Evolutionary conservation across 2,797 vertebrate species (phyloP).

Genomic region (Avahi laniger): DNA sequence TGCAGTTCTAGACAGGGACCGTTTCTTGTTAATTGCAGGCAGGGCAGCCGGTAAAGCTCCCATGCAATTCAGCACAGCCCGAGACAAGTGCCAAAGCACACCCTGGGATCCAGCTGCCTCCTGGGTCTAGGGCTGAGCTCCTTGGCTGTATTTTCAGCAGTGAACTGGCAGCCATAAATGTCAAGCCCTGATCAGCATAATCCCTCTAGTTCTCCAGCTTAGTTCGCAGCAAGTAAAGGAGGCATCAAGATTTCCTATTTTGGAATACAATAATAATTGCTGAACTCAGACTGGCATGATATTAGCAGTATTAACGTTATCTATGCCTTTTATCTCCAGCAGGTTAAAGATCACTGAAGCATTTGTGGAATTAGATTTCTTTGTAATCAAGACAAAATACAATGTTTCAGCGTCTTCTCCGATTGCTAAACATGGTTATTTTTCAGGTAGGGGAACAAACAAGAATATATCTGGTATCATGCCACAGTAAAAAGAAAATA

Average conservation of each 20-base stretch:
- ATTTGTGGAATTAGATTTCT: constrained; percentile 37
- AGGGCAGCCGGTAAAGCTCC: neutral
- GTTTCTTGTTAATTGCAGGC: neutral
- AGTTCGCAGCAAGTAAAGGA: constrained; percentile 46
- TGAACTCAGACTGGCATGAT: constrained; percentile 1
- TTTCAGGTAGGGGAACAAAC: neutral
- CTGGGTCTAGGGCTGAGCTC: neutral
- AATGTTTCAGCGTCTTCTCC: neutral
- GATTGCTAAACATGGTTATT: neutral
- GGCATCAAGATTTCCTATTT: constrained; percentile 33
- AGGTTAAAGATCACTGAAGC: neutral
- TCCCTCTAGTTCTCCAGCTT: constrained; percentile 54
- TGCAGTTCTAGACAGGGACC: neutral
- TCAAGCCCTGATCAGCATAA: constrained; percentile 66
- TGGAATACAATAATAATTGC: neutral
- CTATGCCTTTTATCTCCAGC: neutral
- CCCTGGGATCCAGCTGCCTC: constrained; percentile 35
- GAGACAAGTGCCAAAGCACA: constrained; percentile 20
- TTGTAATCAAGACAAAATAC: constrained; percentile 45
- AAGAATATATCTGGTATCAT: neutral
- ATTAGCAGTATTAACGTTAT: neutral
- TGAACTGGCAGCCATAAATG: constrained; percentile 65
- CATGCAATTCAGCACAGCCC: neutral
- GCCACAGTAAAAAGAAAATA: neutral
- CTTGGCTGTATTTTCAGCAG: constrained; percentile 41